A percentile compares a stretch with the other conserved stretches of the same genome.
Conservation (phyloP, 2,888 invertebrate species). For the Nyleta sp. region DNA sequence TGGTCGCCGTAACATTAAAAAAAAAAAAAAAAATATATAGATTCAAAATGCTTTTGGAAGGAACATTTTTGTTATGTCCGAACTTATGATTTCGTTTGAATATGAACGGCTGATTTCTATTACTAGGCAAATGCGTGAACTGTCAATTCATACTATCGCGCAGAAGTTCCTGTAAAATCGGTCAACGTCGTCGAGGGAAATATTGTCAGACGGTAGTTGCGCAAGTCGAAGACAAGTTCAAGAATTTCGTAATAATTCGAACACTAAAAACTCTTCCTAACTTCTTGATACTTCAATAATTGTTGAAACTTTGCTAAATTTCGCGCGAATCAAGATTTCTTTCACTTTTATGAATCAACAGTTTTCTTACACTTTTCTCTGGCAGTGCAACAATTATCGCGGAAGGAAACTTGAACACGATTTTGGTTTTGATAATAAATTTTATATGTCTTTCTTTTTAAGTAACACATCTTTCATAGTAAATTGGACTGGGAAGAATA, state of each 20-base stretch:
- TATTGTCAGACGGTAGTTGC: constrained; percentile 29
- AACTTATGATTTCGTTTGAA: neutral
- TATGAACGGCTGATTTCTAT: neutral
- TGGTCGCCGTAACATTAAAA: too few relatives aligned
- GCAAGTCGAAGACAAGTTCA: constrained; percentile 29
- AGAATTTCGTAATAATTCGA: constrained; percentile 31
- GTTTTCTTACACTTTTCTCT: neutral
- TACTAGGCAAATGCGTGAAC: constrained; percentile 15
- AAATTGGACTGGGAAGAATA: too few relatives aligned
- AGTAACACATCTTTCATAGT: too few relatives aligned
- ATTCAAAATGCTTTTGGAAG: too few relatives aligned
- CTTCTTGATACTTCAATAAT: constrained; percentile 34
- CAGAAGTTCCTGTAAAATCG: constrained; percentile 27
- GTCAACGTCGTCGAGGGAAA: constrained; percentile 31
- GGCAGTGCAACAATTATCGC: neutral
- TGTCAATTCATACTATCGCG: constrained; percentile 12
- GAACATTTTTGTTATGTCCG: too few relatives aligned
- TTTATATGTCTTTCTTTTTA: too few relatives aligned
- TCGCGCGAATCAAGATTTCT: constrained; percentile 4
- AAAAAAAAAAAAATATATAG: too few relatives aligned
- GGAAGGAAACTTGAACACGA: neutral
- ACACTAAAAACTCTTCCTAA: constrained; percentile 11
- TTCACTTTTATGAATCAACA: neutral
- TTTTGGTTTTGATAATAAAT: too few relatives aligned
- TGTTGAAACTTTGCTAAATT: constrained; percentile 18